Evolutionary conservation across 2,113 vertebrate species (phyloP), one percentile per base, ranked within the genome.

Genomic region (Kryptolebias marmoratus): DNA sequence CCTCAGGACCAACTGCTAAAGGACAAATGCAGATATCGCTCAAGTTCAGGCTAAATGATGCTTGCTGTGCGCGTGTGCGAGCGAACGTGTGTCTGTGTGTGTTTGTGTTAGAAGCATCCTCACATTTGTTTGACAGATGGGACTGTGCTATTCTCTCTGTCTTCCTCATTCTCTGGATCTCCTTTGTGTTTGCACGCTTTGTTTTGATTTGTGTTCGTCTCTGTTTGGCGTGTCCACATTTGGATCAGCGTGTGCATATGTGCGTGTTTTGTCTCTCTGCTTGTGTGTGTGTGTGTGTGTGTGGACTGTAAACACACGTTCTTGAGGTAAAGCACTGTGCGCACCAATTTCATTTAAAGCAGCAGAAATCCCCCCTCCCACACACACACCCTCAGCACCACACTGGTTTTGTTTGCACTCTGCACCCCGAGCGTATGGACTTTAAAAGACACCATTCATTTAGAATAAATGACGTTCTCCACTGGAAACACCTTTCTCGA

Each of bases 91-190:
- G 77, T 63, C 5, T 8, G 39, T 10, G 52, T 22, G 77, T 63
- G 68, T 57, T 75, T 57, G 77, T 65, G 73, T 39, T 61, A n/a
- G 73, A 39, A 62, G 75, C 84, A 65, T 87, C 81, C 72, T 75
- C 84, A 73, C 82, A 88, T 87, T 92, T 87, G 82, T 89, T 68
- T 89, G 89, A 89, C 91, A 92, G 91, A 91, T 90, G 88, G 91
- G 86, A 85, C 87, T 83, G 81, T 75, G 87, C 71, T 79, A 71
- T 80, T 81, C 77, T 84, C 84, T 85, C 80, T 80, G 87, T 88
- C 87, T 69, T 85, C 83, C 83, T 89, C 83, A 74, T 87, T 86
- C 80, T 71, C 84, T 80, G 83, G 82, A 90, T 90, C 80, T 76
- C 76, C 77, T 87, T 87, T 83, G 83, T 89, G 87, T 90, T 90